Base-by-base conservation (phyloP, 2,797 vertebrate species). In the Thripadectes ignobilis region DNA sequence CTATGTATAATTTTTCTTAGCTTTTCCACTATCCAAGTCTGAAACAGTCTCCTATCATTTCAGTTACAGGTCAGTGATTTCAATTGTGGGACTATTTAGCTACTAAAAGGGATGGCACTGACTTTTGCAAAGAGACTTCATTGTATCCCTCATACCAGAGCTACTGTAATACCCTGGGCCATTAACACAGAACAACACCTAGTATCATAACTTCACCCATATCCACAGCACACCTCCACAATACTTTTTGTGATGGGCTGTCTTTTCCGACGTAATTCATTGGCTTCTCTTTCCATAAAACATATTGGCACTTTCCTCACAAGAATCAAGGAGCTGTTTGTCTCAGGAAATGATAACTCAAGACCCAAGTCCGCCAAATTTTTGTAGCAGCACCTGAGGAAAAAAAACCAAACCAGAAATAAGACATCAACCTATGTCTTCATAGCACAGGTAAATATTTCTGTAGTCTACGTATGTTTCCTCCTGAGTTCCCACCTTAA, bases 231-330 rank as follows among this genome's bases (percentile, higher is more conserved):
- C 91, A 99, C 99, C 98, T 99, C 98, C 90, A 99, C 98, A 30
- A 99, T 97, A 52, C 96, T 96, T 96, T 98, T 99, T 94, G 99
- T 98, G 84, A 99, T 97, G 13, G 99, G 98, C 8, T 97, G 95
- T 92, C 99, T 98, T 82, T 99, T 99, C 79, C 99, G 98, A 16
- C 98, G 98, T 66, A 98, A 96, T 94, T 99, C 99, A 82, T 97
- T 99, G 93, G 98, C 99, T 97, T 99, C 99, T 97, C 98, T 99
- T 97, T 99, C 99, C 92, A 98, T 92, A 88, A 99, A 99, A 94
- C 99, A 99, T 82, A 98, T 51, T 2, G 99, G 99, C 24, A 99
- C 99, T 93, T 98, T 99, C 65, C 97, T 98, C 32, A 99, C 98
- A 61, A 99, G 97, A 55, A 99, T 96, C 27, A 94, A 95, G 24